A percentile compares a stretch with the other conserved stretches of the same genome.
Conservation (phyloP, 92 coral and sea anemone species). For the Umimayanthus chanpuru region DNA sequence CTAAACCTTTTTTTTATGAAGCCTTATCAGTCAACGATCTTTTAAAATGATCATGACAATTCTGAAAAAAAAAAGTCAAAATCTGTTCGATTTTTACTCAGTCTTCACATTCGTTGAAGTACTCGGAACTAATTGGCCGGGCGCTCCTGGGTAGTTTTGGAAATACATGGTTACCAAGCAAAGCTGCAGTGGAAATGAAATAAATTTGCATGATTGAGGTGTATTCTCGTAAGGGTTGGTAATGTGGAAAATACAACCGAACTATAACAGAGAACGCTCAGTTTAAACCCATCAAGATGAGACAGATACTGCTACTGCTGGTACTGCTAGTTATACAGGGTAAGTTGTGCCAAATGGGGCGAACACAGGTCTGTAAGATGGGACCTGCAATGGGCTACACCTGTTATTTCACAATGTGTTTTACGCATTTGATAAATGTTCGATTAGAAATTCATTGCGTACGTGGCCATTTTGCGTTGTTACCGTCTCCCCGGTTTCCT, state of each 20-base stretch:
- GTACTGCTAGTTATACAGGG: background rate
- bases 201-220: conserved; percentile 6
- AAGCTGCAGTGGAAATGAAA: background rate
- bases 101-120: too few species aligned
- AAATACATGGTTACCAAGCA: conserved; percentile 17
- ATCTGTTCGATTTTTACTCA: too few species aligned
- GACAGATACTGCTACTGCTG: background rate
- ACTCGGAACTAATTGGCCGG: background rate
- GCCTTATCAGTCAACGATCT: too few species aligned
- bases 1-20: too few species aligned
- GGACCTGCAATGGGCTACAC: background rate
- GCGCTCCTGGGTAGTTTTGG: background rate
- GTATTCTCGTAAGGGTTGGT: background rate
- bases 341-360: conserved; percentile 10
- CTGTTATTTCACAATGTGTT: background rate
- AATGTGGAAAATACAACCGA: background rate
- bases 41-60: too few species aligned
- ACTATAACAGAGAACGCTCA: background rate
- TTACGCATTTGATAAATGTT: conserved; percentile 11
- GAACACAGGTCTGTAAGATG: conserved; percentile 4
- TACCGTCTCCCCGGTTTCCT: background rate
- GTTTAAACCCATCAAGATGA: background rate
- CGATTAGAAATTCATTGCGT: background rate
- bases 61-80: too few species aligned
- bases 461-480: conserved; percentile 34